Evolutionary conservation across 2,888 invertebrate genomes (phyloP), one percentile per base, ranked within the genome.

Genomic region (Drosophila cognata): DNA sequence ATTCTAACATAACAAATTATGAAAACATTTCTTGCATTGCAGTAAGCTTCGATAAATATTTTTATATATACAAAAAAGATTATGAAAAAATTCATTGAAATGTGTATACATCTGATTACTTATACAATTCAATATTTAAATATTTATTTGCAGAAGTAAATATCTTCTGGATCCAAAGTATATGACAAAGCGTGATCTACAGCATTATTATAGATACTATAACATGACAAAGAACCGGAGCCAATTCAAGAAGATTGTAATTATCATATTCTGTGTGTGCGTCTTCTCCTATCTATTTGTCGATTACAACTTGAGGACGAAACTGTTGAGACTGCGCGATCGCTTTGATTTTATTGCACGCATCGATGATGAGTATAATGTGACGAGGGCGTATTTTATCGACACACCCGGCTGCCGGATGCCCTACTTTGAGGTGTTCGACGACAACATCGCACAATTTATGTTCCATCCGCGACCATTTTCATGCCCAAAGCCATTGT

Each of bases 321-420:
- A 92, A 66, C 53, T 93, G 35, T 68, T 91, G 11, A 81, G 87
- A 1, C 76, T 93, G 7, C 84, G 89, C 31, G 92, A 92, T 71
- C 91, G 92, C 18, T 91, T 92, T 60, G 92, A 92, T 18, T 93
- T 93, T 18, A 82, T 92, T 50, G 88, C 92, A 0, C 92, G 92
- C 57, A 89, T 91, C 60, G 92, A 92, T 58, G 91, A 91, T 31
- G 87, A 88, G 16, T 90, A 91, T 36, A 92, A 92, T 43, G 77
- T 84, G 11, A 92, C 84, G 3, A 89, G 91, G 69, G 91, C 92
- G 8, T 93, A 93, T 66, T 93, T 93, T 52, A 91, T 93, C 25
- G 91, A 93, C 59, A 92, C 93, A 4, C 86, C 91, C 3, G 93
- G 93, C 50, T 93, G 93, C 66, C 92, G 92, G 3, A 93, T 93